Evolutionary conservation across 2,888 invertebrate species (phyloP).

Genomic region (Drosophila neonasuta): DNA sequence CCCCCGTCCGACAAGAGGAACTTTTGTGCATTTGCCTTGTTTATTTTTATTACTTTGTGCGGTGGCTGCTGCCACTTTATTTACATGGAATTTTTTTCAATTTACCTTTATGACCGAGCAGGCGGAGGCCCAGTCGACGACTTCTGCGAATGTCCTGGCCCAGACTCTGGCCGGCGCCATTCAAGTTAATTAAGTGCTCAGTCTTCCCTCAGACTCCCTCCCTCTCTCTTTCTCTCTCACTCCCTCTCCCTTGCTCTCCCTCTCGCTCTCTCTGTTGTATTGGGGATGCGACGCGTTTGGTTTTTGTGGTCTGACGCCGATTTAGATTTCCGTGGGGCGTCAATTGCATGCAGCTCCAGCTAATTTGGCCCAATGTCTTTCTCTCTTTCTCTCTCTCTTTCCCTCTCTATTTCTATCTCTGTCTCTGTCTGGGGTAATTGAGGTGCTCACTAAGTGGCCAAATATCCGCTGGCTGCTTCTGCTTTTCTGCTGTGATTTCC

Average conservation of each 20-base stretch:
- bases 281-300: conserved; percentile 19
- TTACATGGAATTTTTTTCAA: conserved; percentile 72
- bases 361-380: conserved; percentile 51
- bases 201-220: conserved; percentile 12
- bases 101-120: conserved; percentile 68
- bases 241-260: not conserved
- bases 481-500: not conserved
- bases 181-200: conserved; percentile 58
- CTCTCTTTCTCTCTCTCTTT: too few species aligned
- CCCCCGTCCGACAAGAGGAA: conserved; percentile 27
- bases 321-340: conserved; percentile 58
- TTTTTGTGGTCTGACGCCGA: conserved; percentile 32
- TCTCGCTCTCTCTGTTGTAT: conserved; percentile 21
- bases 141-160: not conserved
- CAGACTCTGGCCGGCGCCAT: conserved; percentile 8
- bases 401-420: too few species aligned
- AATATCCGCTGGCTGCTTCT: conserved; percentile 37
- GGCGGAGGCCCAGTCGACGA: conserved; percentile 4
- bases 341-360: conserved; percentile 55
- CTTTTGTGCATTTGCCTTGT: conserved; percentile 72
- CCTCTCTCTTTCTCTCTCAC: not conserved
- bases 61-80: conserved; percentile 59
- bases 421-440: conserved; percentile 28
- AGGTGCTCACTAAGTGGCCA: conserved; percentile 54
- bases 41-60: conserved; percentile 71